These are phyloP conservation scores for Osmoderma eremita DNA, from an alignment of 2,888 invertebrate genomes.

Conservation along the genomic window DNA sequence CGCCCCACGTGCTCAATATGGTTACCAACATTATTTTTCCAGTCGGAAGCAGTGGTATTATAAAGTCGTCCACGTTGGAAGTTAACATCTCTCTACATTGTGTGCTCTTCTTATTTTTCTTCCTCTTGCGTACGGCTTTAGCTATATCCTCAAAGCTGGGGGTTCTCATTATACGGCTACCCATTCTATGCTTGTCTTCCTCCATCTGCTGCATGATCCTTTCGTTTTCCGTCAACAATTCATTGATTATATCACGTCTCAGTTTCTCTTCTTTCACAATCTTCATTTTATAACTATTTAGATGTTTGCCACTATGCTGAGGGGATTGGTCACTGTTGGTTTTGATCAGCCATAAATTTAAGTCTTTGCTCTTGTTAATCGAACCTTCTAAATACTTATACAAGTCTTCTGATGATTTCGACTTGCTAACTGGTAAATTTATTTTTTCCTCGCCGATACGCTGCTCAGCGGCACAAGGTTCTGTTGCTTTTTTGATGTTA, in stretches of 20 bases:
- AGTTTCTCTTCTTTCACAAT: conserved; percentile 58
- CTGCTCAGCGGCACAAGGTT: conserved; percentile 32
- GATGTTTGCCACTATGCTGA: conserved; percentile 8
- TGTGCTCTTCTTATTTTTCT: conserved; percentile 44
- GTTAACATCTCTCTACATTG: conserved; percentile 5
- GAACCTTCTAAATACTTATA: conserved; percentile 39
- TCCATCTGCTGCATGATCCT: conserved; percentile 50
- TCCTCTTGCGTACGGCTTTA: conserved; percentile 23
- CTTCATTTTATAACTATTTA: conserved; percentile 55
- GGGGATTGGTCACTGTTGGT: background rate
- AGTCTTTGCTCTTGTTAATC: conserved; percentile 41
- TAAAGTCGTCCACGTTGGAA: conserved; percentile 62
- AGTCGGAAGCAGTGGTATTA: conserved; percentile 79
- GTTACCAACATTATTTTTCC: conserved; percentile 75
- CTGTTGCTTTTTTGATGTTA: conserved; percentile 51
- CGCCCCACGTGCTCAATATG: conserved; percentile 82
- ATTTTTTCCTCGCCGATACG: conserved; percentile 9
- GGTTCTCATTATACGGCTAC: conserved; percentile 16
- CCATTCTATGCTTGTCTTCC: conserved; percentile 27
- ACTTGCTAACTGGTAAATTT: conserved; percentile 48
- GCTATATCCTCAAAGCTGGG: conserved; percentile 45
- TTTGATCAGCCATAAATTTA: conserved; percentile 36
- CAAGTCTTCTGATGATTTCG: conserved; percentile 55
- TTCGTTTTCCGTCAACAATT: conserved; percentile 57
- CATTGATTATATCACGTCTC: conserved; percentile 58